phyloP scores from a whole-genome alignment of 2,888 invertebrate genomes.

The Balanococcus diminutus region DNA sequence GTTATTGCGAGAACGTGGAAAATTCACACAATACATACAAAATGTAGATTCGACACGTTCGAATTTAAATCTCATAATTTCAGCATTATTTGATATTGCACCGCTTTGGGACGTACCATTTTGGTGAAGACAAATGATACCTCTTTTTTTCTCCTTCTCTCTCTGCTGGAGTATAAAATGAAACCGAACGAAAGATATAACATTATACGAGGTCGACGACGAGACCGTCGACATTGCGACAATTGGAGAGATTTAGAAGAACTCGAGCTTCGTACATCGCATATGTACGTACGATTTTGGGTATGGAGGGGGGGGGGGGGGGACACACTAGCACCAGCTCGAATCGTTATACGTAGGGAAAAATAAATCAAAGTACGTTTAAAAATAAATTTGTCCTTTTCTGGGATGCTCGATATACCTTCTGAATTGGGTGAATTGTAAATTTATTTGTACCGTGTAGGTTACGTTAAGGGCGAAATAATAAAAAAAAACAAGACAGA shows the following conservation, averaged over 20 bases:
- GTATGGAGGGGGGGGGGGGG: background rate
- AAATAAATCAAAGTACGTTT: constrained; percentile 5
- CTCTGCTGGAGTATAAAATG: background rate
- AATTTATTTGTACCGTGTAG: background rate
- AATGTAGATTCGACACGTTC: too few species aligned
- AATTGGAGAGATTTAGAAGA: background rate
- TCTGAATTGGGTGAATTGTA: background rate
- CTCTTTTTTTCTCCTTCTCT: background rate
- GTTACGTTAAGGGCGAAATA: background rate
- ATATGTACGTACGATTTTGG: background rate
- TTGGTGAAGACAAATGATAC: background rate
- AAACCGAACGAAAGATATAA: background rate
- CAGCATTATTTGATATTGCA: background rate
- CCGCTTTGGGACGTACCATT: background rate
- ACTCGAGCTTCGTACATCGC: too few species aligned
- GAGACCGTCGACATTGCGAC: background rate
- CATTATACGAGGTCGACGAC: background rate
- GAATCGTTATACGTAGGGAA: background rate
- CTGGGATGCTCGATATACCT: background rate
- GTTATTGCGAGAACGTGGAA: too few species aligned
- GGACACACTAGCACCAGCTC: background rate
- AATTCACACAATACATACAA: too few species aligned
- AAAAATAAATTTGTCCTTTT: background rate
- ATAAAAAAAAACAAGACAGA: background rate
- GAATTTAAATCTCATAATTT: background rate